phyloP scores from a whole-genome alignment of 2,797 vertebrate genomes.

The Oreortyx pictus region DNA sequence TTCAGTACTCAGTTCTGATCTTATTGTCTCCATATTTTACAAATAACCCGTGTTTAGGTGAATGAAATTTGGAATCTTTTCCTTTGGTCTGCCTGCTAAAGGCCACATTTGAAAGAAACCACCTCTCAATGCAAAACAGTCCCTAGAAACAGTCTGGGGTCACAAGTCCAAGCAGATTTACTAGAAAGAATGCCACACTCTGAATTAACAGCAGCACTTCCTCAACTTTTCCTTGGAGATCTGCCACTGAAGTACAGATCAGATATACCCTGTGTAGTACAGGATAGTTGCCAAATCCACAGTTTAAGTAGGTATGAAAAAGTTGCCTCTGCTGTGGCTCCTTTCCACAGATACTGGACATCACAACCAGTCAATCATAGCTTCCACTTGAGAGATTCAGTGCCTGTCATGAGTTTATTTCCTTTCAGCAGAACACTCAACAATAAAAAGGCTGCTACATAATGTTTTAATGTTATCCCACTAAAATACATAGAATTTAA shows the following conservation, averaged over 20 bases:
- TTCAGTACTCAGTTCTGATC: not conserved
- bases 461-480: not conserved
- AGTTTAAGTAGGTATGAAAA: not conserved
- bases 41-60: not conserved
- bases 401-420: not conserved
- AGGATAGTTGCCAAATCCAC: slow-evolving; percentile 2
- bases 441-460: not conserved
- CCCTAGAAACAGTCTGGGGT: not conserved
- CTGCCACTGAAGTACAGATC: not conserved
- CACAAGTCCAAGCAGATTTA: not conserved
- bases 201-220: not conserved
- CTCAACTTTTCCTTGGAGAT: not conserved
- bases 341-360: not conserved
- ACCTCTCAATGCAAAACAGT: not conserved
- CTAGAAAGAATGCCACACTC: not conserved
- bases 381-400: not conserved
- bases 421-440: not conserved
- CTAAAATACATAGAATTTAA: not conserved
- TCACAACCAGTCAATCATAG: not conserved
- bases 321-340: not conserved
- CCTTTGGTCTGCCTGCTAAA: not conserved
- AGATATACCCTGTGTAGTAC: not conserved
- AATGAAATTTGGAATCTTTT: not conserved
- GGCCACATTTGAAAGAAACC: not conserved
- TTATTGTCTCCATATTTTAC: not conserved